Evolutionary conservation across 2,797 vertebrate genomes (phyloP).

Genomic region (Poeciliopsis gracilis): DNA sequence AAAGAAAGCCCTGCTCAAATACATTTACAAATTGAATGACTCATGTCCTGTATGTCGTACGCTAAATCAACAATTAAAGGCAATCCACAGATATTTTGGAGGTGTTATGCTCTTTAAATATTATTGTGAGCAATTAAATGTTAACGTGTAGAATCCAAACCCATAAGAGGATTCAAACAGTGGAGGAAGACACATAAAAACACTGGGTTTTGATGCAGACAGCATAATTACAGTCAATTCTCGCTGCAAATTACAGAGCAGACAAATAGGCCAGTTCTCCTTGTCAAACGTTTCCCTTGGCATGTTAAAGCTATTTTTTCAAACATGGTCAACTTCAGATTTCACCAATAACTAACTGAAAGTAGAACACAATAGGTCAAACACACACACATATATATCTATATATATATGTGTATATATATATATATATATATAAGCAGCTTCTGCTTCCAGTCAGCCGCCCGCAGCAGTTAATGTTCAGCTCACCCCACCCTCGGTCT

Average conservation of each 20-base stretch:
- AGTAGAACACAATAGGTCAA: constrained; percentile 15
- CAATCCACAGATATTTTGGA: not conserved
- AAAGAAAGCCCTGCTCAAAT: not conserved
- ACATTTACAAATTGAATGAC: not conserved
- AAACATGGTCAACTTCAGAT: constrained; percentile 8
- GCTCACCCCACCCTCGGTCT: constrained; percentile 7
- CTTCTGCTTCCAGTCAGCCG: constrained; percentile 11
- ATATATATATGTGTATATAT: not conserved
- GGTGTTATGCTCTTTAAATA: not conserved
- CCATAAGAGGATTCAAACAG: constrained; percentile 13
- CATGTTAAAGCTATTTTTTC: constrained; percentile 27
- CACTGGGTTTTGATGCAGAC: constrained; percentile 15
- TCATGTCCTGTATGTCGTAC: not conserved
- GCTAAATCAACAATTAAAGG: constrained; percentile 10
- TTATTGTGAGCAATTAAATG: not conserved
- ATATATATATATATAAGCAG: not conserved
- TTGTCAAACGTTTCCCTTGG: constrained; percentile 44
- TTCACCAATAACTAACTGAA: constrained; percentile 8
- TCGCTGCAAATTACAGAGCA: constrained; percentile 58
- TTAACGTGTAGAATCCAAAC: not conserved
- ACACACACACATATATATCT: not conserved
- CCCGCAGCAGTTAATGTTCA: constrained; percentile 22
- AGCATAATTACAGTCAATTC: constrained; percentile 51
- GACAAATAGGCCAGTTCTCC: constrained; percentile 38
- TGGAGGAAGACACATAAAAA: constrained; percentile 10